Base-by-base conservation (phyloP, 2,888 invertebrate genomes). In the Bembecia ichneumoniformis region DNA sequence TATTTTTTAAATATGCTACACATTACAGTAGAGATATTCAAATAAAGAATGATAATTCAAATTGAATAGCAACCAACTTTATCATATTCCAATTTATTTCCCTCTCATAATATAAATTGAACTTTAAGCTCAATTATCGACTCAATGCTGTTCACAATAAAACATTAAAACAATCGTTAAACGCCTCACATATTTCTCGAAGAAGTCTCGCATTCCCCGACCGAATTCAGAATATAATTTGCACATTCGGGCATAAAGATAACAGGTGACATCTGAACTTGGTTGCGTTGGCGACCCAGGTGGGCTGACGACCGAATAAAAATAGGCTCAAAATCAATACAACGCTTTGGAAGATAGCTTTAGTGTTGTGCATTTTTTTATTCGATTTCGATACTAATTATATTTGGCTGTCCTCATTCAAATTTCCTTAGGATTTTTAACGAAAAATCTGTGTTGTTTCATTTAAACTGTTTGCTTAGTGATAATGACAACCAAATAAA, bases 261-360 rank as follows among this genome's bases (percentile, higher is more conserved):
- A 40, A 40, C 40, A 13, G 13, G 40, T 61, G 59, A 60, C 64
- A 48, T 56, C 58, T 53, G 45, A 54, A 62, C 56, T 64, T 52
- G 55, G 59, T 43, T 58, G 66, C 55, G 46, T 66, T 43, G 47
- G 49, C 62, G 47, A 58, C 58, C 59, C 68, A 73, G 73, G 73
- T 74, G 69, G 67, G 64, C 64, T 52, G 50, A 51, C 53, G 55
- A 51, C 56, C 55, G 66, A 71, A 72, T 68, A 70, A 72, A 77
- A 78, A 80, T 77, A 77, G 74, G 74, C 63, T 63, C 64, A 62
- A 71, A 78, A 79, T 79, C 78, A 77, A 79, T 79, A 75, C 70
- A 69, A 67, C 64, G 67, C 66, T 73, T 64, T 68, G 59, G 57
- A 63, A 68, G 71, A 70, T 66, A 60, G 58, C 55, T 44, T 13